Conservation (phyloP, 2,113 vertebrate genomes). For the Phaethon lepturus region DNA sequence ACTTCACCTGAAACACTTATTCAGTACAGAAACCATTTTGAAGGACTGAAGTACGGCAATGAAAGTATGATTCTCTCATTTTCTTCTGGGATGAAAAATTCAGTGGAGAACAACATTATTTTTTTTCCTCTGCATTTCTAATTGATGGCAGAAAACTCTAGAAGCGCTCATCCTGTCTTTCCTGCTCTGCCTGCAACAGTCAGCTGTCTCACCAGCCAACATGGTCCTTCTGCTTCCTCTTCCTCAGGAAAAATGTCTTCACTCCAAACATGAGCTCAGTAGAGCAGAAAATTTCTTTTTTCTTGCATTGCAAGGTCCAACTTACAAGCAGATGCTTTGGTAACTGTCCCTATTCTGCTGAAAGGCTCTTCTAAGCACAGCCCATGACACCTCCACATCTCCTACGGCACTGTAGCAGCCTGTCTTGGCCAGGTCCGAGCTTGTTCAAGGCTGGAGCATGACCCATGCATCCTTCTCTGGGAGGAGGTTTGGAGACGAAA, state of each 20-base stretch:
- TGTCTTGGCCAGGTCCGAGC: background rate
- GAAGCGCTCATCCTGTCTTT: background rate
- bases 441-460: background rate
- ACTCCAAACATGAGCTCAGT: background rate
- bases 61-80: background rate
- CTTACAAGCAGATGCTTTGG: background rate
- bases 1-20: background rate
- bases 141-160: background rate
- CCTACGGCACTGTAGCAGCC: background rate
- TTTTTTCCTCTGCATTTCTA: background rate
- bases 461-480: fast-evolving
- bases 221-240: background rate
- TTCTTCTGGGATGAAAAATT: background rate
- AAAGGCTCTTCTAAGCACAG: background rate
- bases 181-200: background rate
- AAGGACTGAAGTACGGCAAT: background rate
- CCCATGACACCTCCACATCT: background rate
- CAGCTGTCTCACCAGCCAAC: background rate
- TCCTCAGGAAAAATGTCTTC: background rate
- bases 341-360: background rate
- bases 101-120: background rate
- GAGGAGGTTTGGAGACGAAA: background rate
- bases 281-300: background rate
- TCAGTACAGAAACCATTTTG: background rate
- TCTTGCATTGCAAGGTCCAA: background rate